phyloP scores from a whole-genome alignment of 2,888 invertebrate species.

The Microctonus aethiopoides region DNA sequence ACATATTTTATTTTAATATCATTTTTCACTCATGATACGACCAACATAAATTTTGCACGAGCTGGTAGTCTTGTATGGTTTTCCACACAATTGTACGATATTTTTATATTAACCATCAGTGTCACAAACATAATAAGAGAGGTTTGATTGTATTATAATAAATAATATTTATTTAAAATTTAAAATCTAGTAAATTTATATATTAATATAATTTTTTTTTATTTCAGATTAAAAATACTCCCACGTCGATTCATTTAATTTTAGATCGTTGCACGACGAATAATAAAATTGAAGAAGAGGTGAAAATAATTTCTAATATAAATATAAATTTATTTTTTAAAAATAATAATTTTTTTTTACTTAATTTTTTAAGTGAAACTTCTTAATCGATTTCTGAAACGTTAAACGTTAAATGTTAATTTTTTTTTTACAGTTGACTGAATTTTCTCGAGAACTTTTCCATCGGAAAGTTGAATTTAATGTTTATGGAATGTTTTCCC shows the following conservation, averaged over 20 bases:
- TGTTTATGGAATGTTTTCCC: conserved; percentile 13
- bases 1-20: conserved; percentile 27
- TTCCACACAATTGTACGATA: conserved; percentile 6
- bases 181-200: too few relatives aligned
- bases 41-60: background rate
- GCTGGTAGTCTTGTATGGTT: background rate
- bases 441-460: conserved; percentile 30
- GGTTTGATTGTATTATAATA: conserved; percentile 16
- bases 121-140: conserved; percentile 13
- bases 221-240: conserved; percentile 23
- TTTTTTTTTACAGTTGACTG: conserved; percentile 16
- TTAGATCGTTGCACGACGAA: conserved; percentile 21
- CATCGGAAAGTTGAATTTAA: conserved; percentile 30
- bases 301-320: too few relatives aligned
- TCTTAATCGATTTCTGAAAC: too few relatives aligned
- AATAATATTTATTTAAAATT: background rate
- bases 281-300: conserved; percentile 22
- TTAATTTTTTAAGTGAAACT: too few relatives aligned
- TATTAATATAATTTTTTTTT: background rate
- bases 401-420: too few relatives aligned
- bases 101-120: conserved; percentile 22
- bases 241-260: conserved; percentile 24
- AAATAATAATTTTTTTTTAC: too few relatives aligned
- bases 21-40: background rate
- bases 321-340: too few relatives aligned